phyloP scores from a whole-genome alignment of 2,113 vertebrate genomes.

The Lophius piscatorius region DNA sequence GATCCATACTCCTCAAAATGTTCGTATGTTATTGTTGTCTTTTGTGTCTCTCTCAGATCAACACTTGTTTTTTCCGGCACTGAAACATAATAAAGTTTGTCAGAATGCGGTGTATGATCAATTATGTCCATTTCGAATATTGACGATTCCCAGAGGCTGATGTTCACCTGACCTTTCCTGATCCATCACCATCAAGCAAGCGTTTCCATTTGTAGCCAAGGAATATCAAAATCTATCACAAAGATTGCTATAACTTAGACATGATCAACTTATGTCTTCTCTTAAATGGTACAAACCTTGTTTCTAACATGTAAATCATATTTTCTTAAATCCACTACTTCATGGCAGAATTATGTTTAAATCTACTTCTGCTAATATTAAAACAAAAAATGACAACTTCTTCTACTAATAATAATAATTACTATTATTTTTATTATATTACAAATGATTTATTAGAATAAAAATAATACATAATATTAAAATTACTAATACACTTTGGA shows the following conservation, averaged over 20 bases:
- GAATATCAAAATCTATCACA: constrained; percentile 14
- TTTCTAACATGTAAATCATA: not conserved
- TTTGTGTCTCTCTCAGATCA: constrained; percentile 21
- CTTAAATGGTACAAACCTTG: not conserved
- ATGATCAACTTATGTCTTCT: not conserved
- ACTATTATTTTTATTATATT: no score
- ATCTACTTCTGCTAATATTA: no score
- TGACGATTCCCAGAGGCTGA: constrained; percentile 4
- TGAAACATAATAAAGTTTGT: constrained; percentile 5
- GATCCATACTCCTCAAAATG: not conserved
- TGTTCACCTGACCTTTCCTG: constrained; percentile 1
- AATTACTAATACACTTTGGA: no score
- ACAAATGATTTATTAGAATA: no score
- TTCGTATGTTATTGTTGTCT: not conserved
- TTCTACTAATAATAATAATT: no score
- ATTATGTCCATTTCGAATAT: no score
- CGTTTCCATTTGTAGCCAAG: constrained; percentile 4
- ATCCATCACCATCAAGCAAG: not conserved
- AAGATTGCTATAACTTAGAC: not conserved
- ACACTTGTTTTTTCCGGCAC: constrained; percentile 8
- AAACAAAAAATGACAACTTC: no score
- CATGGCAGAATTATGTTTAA: not conserved
- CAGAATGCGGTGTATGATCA: no score
- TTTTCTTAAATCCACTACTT: not conserved
- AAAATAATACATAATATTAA: no score